phyloP scores from a whole-genome alignment of 2,113 vertebrate species.

The Tretioscincus oriximinensis region DNA sequence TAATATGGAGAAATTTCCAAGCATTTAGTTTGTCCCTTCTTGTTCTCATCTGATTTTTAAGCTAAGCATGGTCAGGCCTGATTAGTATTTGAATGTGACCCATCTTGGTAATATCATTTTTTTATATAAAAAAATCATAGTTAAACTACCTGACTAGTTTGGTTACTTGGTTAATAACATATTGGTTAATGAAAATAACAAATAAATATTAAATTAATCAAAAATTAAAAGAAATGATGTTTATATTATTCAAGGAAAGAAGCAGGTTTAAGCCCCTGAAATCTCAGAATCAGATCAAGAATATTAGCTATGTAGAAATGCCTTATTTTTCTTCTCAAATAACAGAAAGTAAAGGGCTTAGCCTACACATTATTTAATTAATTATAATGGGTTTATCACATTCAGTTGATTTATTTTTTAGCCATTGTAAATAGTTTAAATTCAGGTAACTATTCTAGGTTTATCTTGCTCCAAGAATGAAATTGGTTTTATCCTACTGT shows the following conservation, averaged over 20 bases:
- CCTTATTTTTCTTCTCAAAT: not conserved
- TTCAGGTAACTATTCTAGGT: not conserved
- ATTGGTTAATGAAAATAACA: no score
- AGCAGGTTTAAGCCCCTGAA: not conserved
- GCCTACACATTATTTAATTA: not conserved
- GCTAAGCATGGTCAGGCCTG: no score
- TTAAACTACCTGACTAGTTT: not conserved
- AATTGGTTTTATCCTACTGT: not conserved
- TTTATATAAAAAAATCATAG: no score
- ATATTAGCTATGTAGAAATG: not conserved
- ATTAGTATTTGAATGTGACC: no score
- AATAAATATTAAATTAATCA: no score
- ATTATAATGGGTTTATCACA: not conserved
- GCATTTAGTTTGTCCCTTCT: no score
- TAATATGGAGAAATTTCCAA: not conserved
- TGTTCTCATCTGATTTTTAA: no score
- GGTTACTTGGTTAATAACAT: not conserved
- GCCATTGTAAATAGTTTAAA: not conserved
- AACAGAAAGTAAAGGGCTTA: not conserved
- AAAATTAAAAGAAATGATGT: not conserved
- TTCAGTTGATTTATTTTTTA: not conserved
- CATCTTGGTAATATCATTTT: no score
- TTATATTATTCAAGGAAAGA: not conserved
- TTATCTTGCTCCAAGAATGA: not conserved
- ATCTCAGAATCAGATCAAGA: not conserved